phyloP scores from a whole-genome alignment of 1,140 invertebrate genomes.

The Sycophila sp. region DNA sequence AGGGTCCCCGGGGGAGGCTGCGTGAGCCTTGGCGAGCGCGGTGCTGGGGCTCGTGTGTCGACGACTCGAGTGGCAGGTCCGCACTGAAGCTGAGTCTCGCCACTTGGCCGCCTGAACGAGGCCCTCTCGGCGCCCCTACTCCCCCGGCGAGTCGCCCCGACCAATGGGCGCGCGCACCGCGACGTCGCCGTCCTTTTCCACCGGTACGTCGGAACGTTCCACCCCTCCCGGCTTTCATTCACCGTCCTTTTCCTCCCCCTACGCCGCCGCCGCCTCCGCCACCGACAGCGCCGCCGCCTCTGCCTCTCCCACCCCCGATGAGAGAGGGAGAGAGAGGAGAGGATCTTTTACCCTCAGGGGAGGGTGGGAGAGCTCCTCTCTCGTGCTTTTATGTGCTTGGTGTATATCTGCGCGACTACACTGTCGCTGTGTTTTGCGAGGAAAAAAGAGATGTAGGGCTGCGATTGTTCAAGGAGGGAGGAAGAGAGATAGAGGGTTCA shows the following conservation, averaged over 20 bases:
- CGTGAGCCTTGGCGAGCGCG: background rate
- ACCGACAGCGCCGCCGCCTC: background rate
- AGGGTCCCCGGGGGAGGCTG: background rate
- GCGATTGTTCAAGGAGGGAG: too few species aligned
- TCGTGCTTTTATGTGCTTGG: background rate
- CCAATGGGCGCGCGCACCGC: background rate
- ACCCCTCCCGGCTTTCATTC: slow-evolving; percentile 13
- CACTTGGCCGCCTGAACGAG: slow-evolving; percentile 10
- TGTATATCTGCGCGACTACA: too few species aligned
- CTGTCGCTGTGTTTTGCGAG: too few species aligned
- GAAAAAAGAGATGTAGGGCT: too few species aligned
- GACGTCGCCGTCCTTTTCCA: background rate
- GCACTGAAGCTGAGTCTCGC: slow-evolving; percentile 30
- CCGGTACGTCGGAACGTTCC: background rate
- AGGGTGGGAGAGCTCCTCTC: background rate
- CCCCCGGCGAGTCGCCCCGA: slow-evolving; percentile 3
- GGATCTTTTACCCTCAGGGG: too few species aligned
- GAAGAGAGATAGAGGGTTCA: too few species aligned
- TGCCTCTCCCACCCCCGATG: background rate
- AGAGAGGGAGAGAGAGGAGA: too few species aligned
- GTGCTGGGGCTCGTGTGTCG: background rate
- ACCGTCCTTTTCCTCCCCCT: background rate
- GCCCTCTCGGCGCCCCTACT: background rate
- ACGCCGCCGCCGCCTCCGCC: background rate
- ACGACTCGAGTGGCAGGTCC: background rate